These are phyloP conservation scores for Eristalis arbustorum DNA, from an alignment of 2,888 invertebrate genomes.

Conservation along the genomic window DNA sequence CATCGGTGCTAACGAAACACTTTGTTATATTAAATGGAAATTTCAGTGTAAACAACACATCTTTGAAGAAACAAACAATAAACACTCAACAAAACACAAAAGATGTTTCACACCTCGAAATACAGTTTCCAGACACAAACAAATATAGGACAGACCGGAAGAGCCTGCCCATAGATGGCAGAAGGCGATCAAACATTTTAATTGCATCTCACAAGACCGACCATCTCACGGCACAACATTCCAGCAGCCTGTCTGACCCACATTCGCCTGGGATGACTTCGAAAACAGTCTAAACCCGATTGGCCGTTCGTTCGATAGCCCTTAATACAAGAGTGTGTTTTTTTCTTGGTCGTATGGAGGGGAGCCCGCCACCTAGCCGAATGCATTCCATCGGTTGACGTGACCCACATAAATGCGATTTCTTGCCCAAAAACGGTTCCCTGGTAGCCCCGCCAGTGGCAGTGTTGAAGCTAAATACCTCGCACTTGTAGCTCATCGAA, in stretches of 20 bases:
- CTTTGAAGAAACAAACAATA: constrained; percentile 25
- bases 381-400: constrained; percentile 14
- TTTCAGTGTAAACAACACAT: constrained; percentile 5
- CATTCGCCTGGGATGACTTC: constrained; percentile 15
- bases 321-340: not conserved
- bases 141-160: not conserved
- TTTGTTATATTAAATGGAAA: not conserved
- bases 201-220: not conserved
- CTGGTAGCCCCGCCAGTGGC: constrained; percentile 16
- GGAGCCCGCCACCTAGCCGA: not conserved
- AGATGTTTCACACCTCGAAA: constrained; percentile 26
- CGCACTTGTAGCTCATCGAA: constrained; percentile 16
- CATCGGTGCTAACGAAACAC: not conserved
- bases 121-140: not conserved
- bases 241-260: constrained; percentile 40
- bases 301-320: not conserved
- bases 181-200: constrained; percentile 19
- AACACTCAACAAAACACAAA: constrained; percentile 8
- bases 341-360: not conserved
- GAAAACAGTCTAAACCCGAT: constrained; percentile 1
- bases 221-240: constrained; percentile 28
- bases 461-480: constrained; percentile 44
- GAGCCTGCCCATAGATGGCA: not conserved
- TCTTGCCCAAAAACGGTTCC: constrained; percentile 58
- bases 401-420: constrained; percentile 56